phyloP scores from a whole-genome alignment of 2,888 invertebrate species.

The Hydrotaea diabolus region DNA sequence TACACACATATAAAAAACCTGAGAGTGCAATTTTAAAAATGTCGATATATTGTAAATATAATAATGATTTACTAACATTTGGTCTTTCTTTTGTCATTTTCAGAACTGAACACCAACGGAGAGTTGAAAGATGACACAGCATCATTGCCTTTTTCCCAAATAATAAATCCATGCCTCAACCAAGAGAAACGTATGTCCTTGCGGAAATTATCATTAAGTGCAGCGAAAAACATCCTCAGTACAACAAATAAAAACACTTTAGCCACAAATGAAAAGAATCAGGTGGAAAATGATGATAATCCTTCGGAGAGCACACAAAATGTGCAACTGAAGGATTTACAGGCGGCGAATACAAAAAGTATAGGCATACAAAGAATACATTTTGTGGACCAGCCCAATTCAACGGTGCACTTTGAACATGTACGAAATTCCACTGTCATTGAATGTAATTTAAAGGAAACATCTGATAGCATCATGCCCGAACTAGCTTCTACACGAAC shows the following conservation, averaged over 20 bases:
- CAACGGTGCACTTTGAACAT: conserved; percentile 43
- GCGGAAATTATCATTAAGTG: conserved; percentile 54
- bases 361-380: neutral
- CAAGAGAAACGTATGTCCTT: conserved; percentile 48
- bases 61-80: no score
- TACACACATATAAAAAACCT: no score
- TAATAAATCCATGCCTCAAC: conserved; percentile 21
- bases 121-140: neutral
- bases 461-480: no score
- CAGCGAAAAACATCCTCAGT: neutral
- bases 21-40: no score
- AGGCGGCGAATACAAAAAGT: neutral
- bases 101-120: neutral
- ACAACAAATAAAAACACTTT: neutral
- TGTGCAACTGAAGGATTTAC: neutral
- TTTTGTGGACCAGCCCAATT: conserved; percentile 32
- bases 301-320: no score
- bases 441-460: conserved; percentile 4
- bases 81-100: neutral
- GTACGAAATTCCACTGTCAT: conserved; percentile 47
- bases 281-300: neutral
- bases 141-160: neutral
- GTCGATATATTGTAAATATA: no score
- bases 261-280: no score
- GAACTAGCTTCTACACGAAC: no score